Percentiles rank a stretch among this genome's conserved stretches.
These are phyloP conservation scores for Sterna hirundo DNA, from an alignment of 2,113 vertebrate species.

Conservation along the genomic window DNA sequence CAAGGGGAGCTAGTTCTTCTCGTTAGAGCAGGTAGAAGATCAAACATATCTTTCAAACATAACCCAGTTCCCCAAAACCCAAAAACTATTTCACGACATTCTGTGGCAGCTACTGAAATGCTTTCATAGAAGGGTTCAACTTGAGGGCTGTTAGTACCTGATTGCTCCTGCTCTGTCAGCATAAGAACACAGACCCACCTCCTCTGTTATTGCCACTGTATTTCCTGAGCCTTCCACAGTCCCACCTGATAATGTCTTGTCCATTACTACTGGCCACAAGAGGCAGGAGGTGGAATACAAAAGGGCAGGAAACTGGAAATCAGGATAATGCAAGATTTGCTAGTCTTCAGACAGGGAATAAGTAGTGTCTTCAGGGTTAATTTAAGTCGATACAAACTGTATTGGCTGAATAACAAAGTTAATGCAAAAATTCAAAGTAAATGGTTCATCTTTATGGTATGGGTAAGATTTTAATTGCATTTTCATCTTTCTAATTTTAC, in stretches of 20 bases:
- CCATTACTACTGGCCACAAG: neutral
- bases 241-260: neutral
- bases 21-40: neutral
- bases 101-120: neutral
- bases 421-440: neutral
- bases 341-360: neutral
- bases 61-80: accelerated
- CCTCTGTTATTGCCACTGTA: neutral
- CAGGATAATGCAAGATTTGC: neutral
- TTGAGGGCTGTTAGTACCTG: neutral
- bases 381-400: neutral
- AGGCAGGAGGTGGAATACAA: neutral
- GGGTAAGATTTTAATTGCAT: neutral
- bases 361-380: neutral
- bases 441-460: neutral
- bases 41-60: neutral
- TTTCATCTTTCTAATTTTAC: slow-evolving; percentile 8
- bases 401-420: neutral
- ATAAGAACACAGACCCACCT: neutral
- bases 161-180: neutral
- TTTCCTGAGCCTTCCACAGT: neutral
- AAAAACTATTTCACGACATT: neutral
- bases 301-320: neutral
- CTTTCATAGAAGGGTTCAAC: neutral
- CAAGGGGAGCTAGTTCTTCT: neutral